Percentiles rank a stretch among this genome's conserved stretches.
These are phyloP conservation scores for Bagarius yarrelli DNA, from an alignment of 2,113 vertebrate genomes.

Conservation along the genomic window DNA sequence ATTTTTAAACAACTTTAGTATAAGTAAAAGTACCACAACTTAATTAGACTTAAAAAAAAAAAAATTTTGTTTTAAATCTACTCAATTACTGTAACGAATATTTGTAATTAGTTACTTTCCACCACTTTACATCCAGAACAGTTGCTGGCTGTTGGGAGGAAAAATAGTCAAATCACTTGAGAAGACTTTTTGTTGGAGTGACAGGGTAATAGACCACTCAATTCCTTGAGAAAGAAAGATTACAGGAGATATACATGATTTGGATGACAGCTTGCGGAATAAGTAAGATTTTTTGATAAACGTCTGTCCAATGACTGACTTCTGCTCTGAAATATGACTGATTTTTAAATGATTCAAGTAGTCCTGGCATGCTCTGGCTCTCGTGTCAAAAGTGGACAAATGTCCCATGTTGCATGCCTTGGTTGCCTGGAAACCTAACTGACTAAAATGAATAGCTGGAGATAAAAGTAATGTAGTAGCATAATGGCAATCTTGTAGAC, in stretches of 20 bases:
- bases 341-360: not conserved
- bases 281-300: conserved; percentile 1
- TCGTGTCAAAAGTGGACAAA: not conserved
- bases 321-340: not conserved
- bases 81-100: too few species aligned
- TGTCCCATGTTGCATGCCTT: not conserved
- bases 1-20: too few species aligned
- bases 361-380: not conserved
- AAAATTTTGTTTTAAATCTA: too few species aligned
- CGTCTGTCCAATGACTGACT: conserved; percentile 5
- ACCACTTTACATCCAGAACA: too few species aligned
- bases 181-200: conserved; percentile 8
- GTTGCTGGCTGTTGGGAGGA: not conserved
- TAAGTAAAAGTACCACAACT: too few species aligned
- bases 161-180: conserved; percentile 10
- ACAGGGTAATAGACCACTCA: conserved; percentile 10
- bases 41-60: too few species aligned
- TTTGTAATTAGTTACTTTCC: too few species aligned
- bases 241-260: not conserved
- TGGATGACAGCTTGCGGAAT: not conserved
- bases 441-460: not conserved
- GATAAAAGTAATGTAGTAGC: not conserved
- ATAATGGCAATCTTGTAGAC: not conserved
- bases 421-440: not conserved
- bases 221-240: not conserved